These are phyloP conservation scores for Microcebus ravelobensis DNA, from an alignment of 2,113 vertebrate species.

Conservation along the genomic window DNA sequence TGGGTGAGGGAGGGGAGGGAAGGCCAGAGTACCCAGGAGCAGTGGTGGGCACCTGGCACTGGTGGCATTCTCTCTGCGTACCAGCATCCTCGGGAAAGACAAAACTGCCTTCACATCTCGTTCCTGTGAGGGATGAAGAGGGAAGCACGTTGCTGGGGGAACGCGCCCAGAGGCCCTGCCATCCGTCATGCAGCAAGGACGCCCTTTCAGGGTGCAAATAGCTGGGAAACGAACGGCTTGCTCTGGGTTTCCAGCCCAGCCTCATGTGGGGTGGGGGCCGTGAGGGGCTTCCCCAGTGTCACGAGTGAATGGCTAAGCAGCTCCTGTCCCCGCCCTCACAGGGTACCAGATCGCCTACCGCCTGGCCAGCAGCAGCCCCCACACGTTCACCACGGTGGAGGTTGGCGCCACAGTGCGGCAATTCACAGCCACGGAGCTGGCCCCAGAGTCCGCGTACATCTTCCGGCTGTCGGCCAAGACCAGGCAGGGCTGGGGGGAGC, in stretches of 20 bases:
- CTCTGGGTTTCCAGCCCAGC: constrained; percentile 17
- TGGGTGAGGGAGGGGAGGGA: neutral
- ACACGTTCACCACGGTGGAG: constrained; percentile 94
- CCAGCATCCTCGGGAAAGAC: neutral
- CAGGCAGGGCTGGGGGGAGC: constrained; percentile 94
- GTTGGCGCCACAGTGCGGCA: constrained; percentile 93
- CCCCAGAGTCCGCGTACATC: constrained; percentile 91
- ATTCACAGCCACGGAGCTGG: constrained; percentile 93
- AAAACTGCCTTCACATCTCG: neutral
- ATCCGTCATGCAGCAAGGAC: accelerated
- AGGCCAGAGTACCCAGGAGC: accelerated
- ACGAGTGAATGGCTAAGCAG: neutral
- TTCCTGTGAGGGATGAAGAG: constrained; percentile 28
- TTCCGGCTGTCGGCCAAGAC: constrained; percentile 94
- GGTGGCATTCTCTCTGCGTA: neutral
- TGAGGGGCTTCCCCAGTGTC: neutral
- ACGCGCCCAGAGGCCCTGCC: neutral
- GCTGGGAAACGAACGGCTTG: neutral
- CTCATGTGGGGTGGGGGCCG: neutral
- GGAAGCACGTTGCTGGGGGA: neutral
- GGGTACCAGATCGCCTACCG: constrained; percentile 97
- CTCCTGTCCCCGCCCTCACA: constrained; percentile 58
- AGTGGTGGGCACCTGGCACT: neutral
- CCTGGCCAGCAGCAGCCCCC: constrained; percentile 91
- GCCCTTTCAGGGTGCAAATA: accelerated